These are phyloP conservation scores for Cyclargus thomasi DNA, from an alignment of 1,140 invertebrate species.

Conservation along the genomic window DNA sequence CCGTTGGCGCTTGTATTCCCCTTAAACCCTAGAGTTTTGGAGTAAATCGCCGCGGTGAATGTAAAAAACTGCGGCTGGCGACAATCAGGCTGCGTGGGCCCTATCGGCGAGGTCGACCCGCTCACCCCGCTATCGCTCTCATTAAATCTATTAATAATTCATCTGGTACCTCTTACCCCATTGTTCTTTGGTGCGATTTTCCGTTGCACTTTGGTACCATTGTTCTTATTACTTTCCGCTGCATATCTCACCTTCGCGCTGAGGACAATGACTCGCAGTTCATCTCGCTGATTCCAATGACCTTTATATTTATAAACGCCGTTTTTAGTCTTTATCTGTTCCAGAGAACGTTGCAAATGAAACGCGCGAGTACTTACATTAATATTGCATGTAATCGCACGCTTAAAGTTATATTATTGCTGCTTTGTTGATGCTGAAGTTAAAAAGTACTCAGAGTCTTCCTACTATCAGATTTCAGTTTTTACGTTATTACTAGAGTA, in stretches of 20 bases:
- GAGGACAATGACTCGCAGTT: conserved; percentile 8
- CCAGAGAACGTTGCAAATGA: background rate
- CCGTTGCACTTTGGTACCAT: conserved; percentile 22
- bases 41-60: conserved; percentile 32
- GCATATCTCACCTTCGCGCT: background rate
- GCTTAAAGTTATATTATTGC: background rate
- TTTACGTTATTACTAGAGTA: background rate
- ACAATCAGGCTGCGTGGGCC: conserved; percentile 72
- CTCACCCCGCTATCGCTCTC: conserved; percentile 67
- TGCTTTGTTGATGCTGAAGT: no score
- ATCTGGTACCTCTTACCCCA: conserved; percentile 59
- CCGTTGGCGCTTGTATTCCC: no score
- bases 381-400: background rate
- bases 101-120: conserved; percentile 66
- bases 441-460: background rate
- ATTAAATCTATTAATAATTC: conserved; percentile 69
- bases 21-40: conserved; percentile 30
- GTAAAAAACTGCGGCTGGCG: conserved; percentile 55
- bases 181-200: conserved; percentile 51
- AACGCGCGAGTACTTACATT: background rate
- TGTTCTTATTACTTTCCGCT: background rate
- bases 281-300: conserved; percentile 5
- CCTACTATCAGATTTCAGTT: background rate
- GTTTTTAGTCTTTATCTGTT: background rate
- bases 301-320: conserved; percentile 6